These are phyloP conservation scores for Conomelus anceps DNA, from an alignment of 2,888 invertebrate species.

Conservation along the genomic window DNA sequence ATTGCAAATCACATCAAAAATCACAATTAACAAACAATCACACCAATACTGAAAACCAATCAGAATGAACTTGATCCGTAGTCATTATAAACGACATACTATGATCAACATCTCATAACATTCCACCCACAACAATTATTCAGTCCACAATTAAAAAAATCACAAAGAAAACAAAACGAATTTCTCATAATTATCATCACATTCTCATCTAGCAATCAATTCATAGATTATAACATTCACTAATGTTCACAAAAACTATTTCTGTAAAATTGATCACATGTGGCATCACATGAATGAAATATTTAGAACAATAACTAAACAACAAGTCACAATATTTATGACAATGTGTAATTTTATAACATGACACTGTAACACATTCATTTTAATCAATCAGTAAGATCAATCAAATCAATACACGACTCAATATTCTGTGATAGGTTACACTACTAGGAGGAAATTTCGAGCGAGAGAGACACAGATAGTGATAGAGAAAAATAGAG, in stretches of 20 bases:
- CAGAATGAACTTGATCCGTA: background rate
- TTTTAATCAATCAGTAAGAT: too few species aligned
- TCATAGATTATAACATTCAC: background rate
- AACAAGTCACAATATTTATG: background rate
- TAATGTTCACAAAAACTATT: background rate
- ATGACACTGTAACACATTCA: background rate
- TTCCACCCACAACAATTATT: background rate
- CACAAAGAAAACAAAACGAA: background rate
- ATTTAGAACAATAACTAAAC: background rate
- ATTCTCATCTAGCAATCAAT: background rate
- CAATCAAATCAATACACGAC: background rate
- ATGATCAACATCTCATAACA: background rate
- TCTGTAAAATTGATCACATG: background rate
- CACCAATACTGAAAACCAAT: background rate
- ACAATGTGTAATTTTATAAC: background rate
- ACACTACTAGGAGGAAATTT: constrained; percentile 7
- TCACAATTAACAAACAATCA: background rate
- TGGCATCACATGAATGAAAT: background rate
- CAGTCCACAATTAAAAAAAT: background rate
- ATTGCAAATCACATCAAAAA: background rate
- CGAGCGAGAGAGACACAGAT: constrained; percentile 11
- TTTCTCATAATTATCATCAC: background rate
- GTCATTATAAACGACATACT: background rate
- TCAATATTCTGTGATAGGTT: background rate
- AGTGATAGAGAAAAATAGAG: background rate